phyloP scores from a whole-genome alignment of 1,140 invertebrate genomes.

The Popillia japonica region DNA sequence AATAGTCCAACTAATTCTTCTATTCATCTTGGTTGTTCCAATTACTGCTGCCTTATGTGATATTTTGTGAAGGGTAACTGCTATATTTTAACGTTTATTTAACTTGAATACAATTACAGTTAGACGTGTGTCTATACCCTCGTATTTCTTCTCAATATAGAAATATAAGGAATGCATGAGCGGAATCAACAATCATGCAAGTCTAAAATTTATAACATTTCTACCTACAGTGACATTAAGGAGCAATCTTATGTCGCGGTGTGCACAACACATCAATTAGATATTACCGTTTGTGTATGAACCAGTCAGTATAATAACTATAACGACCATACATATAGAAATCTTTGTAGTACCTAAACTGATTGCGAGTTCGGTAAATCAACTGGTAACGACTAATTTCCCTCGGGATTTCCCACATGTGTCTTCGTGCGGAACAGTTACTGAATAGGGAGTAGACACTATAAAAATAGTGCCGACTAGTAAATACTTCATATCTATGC shows the following conservation, averaged over 20 bases:
- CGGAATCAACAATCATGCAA: background rate
- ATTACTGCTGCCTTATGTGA: too few relatives aligned
- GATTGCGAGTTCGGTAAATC: background rate
- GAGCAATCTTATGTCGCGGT: slow-evolving; percentile 11
- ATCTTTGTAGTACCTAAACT: slow-evolving; percentile 26
- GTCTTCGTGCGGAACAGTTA: background rate
- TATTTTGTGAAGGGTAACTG: too few relatives aligned
- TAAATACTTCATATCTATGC: background rate
- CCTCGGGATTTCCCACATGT: slow-evolving; percentile 2
- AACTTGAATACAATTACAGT: background rate
- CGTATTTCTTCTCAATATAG: background rate
- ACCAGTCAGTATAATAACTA: slow-evolving; percentile 15
- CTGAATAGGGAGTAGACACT: background rate
- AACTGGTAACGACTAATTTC: slow-evolving; percentile 20
- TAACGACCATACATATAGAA: background rate
- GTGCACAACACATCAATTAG: slow-evolving; percentile 28
- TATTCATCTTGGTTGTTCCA: too few relatives aligned
- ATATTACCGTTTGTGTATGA: slow-evolving; percentile 25
- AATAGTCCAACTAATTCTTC: too few relatives aligned
- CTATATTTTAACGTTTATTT: background rate
- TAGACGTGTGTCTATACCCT: background rate
- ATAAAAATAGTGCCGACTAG: background rate
- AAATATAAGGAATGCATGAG: background rate
- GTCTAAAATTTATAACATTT: background rate
- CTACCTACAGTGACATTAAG: background rate